A percentile compares a stretch with the other conserved stretches of the same genome.
Conservation (phyloP, 1,140 invertebrate species). For the Lasaia peninsularis region DNA sequence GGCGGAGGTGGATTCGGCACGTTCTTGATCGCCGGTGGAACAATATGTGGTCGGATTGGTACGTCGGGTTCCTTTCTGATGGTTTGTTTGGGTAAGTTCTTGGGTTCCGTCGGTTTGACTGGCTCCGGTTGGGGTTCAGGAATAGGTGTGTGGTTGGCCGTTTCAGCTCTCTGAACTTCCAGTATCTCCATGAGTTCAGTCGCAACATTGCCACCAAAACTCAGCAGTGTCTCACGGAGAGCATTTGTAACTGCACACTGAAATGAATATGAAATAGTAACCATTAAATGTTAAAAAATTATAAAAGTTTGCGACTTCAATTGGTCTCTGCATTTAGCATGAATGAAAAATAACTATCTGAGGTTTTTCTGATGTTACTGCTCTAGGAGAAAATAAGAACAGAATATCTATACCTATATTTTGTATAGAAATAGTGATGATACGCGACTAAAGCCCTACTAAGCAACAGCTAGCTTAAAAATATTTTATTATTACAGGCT, state of each 20-base stretch:
- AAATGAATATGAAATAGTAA: conserved; percentile 14
- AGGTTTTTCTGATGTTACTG: too few relatives aligned
- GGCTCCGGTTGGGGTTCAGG: conserved; percentile 29
- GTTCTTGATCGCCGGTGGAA: conserved; percentile 32
- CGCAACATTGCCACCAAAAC: conserved; percentile 63
- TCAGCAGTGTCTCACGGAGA: conserved; percentile 62
- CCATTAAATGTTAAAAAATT: too few relatives aligned
- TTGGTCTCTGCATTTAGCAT: too few relatives aligned
- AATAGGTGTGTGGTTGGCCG: conserved; percentile 2
- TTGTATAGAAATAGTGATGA: too few relatives aligned
- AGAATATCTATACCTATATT: too few relatives aligned
- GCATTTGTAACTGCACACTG: conserved; percentile 73
- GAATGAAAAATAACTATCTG: too few relatives aligned
- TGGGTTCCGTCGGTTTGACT: conserved; percentile 20
- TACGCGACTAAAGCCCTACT: too few relatives aligned
- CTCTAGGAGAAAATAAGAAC: too few relatives aligned
- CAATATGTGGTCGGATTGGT: not conserved
- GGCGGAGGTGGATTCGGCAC: conserved; percentile 24
- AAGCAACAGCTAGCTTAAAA: too few relatives aligned
- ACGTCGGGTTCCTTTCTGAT: conserved; percentile 11
- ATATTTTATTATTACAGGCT: too few relatives aligned
- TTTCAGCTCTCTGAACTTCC: conserved; percentile 34
- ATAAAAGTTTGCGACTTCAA: too few relatives aligned
- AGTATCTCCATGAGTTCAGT: conserved; percentile 51
- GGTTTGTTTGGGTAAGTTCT: conserved; percentile 20